phyloP scores from a whole-genome alignment of 2,888 invertebrate species.

The Synergus umbraculus region DNA sequence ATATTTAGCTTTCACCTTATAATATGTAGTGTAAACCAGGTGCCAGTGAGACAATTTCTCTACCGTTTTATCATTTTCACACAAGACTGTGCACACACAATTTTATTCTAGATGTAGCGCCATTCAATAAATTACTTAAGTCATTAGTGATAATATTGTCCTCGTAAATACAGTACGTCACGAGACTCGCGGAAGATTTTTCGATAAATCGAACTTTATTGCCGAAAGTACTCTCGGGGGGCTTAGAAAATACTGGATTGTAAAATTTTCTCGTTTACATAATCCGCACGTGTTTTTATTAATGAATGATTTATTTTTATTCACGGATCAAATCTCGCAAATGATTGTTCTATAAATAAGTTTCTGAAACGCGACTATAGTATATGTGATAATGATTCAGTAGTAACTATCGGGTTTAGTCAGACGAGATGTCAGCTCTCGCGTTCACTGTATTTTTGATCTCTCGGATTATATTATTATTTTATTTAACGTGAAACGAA shows the following conservation, averaged over 20 bases:
- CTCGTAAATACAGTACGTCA: slow-evolving; percentile 23
- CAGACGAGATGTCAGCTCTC: background rate
- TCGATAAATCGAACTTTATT: slow-evolving; percentile 32
- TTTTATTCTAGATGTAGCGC: background rate
- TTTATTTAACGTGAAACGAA: slow-evolving; percentile 6
- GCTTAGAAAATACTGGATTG: background rate
- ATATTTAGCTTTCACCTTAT: slow-evolving; percentile 33
- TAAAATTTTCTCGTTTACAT: background rate
- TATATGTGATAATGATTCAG: background rate
- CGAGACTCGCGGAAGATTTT: slow-evolving; percentile 21
- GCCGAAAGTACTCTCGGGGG: background rate
- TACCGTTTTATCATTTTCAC: slow-evolving; percentile 18
- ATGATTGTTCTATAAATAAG: background rate
- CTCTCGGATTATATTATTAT: slow-evolving; percentile 19
- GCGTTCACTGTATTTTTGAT: background rate
- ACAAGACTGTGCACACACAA: background rate
- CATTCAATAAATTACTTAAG: slow-evolving; percentile 23
- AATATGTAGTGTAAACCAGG: slow-evolving; percentile 19
- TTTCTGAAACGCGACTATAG: background rate
- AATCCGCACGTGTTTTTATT: background rate
- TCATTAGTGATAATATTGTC: slow-evolving; percentile 23
- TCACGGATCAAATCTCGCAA: background rate
- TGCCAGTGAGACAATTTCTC: slow-evolving; percentile 25
- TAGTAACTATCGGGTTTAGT: background rate
- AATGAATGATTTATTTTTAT: background rate